A percentile compares a stretch with the other conserved stretches of the same genome.
These are phyloP conservation scores for Agriopis aurantiaria DNA, from an alignment of 2,888 invertebrate species.

Conservation along the genomic window DNA sequence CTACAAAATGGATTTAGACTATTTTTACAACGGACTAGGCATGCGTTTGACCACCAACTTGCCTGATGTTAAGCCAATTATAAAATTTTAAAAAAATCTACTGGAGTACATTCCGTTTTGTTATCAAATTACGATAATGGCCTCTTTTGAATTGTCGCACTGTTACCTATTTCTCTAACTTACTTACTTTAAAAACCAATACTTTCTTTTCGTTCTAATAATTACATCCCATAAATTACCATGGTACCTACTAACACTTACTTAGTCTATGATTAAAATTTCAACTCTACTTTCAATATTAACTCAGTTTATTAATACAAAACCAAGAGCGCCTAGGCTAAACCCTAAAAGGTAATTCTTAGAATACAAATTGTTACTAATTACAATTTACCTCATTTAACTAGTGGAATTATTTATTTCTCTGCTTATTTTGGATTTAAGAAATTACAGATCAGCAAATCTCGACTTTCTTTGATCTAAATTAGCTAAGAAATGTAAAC, in stretches of 20 bases:
- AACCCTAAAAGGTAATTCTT: background rate
- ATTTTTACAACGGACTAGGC: no score
- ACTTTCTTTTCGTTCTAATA: background rate
- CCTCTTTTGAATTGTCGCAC: no score
- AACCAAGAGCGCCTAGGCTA: background rate
- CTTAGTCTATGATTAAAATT: background rate
- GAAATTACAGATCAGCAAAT: background rate
- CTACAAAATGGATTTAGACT: no score
- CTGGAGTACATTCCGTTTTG: no score
- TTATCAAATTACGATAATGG: no score
- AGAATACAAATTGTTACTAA: background rate
- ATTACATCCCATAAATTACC: background rate
- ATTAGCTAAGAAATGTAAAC: conserved; percentile 3
- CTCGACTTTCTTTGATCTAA: conserved; percentile 11
- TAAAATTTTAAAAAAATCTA: no score
- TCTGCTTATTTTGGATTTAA: background rate
- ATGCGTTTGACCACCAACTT: no score
- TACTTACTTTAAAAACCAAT: no score
- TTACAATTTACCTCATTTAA: background rate
- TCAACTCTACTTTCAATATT: background rate
- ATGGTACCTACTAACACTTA: no score
- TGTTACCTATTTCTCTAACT: no score
- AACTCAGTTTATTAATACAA: background rate
- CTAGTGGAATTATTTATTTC: background rate
- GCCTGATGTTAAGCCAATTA: no score